A percentile compares a stretch with the other conserved stretches of the same genome.
These are phyloP conservation scores for Sericinus montela DNA, from an alignment of 2,888 invertebrate genomes.

Conservation along the genomic window DNA sequence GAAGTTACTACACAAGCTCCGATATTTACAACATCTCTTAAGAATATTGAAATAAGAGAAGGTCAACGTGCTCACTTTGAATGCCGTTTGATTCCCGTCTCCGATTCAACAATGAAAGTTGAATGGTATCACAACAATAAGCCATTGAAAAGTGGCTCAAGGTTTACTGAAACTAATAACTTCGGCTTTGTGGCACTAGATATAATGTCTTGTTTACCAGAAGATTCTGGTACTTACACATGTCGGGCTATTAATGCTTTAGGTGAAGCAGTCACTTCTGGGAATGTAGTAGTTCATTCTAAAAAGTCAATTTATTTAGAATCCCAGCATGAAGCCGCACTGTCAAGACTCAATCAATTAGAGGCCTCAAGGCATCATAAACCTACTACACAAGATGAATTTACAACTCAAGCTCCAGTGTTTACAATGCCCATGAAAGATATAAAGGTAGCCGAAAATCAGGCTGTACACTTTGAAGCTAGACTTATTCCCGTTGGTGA, in stretches of 20 bases:
- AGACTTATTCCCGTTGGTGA: slow-evolving; percentile 96
- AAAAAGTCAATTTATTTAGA: slow-evolving; percentile 92
- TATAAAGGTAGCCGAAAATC: slow-evolving; percentile 91
- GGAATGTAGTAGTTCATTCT: slow-evolving; percentile 90
- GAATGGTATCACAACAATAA: slow-evolving; percentile 97
- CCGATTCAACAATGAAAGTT: slow-evolving; percentile 94
- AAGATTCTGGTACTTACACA: slow-evolving; percentile 97
- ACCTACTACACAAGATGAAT: slow-evolving; percentile 86
- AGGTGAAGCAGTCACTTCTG: slow-evolving; percentile 96
- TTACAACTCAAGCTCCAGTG: slow-evolving; percentile 91
- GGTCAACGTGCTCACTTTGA: slow-evolving; percentile 97
- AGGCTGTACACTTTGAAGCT: slow-evolving; percentile 96
- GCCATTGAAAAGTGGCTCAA: slow-evolving; percentile 94
- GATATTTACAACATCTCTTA: slow-evolving; percentile 94
- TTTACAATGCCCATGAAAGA: slow-evolving; percentile 96
- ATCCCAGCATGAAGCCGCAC: slow-evolving; percentile 92
- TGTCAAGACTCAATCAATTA: slow-evolving; percentile 88
- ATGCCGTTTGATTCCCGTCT: slow-evolving; percentile 95
- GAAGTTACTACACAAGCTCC: slow-evolving; percentile 94
- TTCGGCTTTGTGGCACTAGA: slow-evolving; percentile 99
- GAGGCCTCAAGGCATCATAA: slow-evolving; percentile 88
- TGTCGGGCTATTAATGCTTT: slow-evolving; percentile 94
- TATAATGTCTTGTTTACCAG: slow-evolving; percentile 96
- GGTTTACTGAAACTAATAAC: slow-evolving; percentile 97
- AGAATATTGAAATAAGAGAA: slow-evolving; percentile 95